A percentile compares a stretch with the other conserved stretches of the same genome.
Conservation (phyloP, 2,888 invertebrate genomes). For the Callyntrura guangdongensis region DNA sequence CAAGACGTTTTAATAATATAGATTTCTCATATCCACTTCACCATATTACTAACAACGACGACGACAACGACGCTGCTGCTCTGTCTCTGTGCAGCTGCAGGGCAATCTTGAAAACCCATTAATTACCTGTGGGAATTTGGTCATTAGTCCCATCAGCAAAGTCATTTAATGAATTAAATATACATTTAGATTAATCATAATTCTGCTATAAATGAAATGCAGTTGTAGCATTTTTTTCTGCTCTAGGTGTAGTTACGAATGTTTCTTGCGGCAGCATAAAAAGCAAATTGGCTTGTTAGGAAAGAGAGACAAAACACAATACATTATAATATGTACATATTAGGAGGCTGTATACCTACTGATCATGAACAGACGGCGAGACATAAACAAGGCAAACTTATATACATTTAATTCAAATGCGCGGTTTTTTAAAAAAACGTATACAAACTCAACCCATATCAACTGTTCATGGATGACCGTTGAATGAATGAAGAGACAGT, state of each 20-base stretch:
- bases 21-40: background rate
- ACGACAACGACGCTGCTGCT: background rate
- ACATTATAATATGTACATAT: too few relatives aligned
- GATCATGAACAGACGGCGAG: slow-evolving; percentile 35
- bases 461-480: background rate
- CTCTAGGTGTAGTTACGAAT: background rate
- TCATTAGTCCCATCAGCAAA: slow-evolving; percentile 47
- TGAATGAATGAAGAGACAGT: slow-evolving; percentile 23
- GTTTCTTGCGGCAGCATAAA: background rate
- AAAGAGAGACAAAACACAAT: slow-evolving; percentile 7
- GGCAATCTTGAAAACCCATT: background rate
- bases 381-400: background rate
- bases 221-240: slow-evolving; percentile 29
- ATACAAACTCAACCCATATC: background rate
- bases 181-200: slow-evolving; percentile 54
- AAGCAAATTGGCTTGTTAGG: slow-evolving; percentile 1
- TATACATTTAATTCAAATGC: background rate
- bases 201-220: background rate
- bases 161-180: slow-evolving; percentile 54
- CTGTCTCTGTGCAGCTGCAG: background rate
- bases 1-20: too few relatives aligned
- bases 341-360: background rate
- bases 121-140: slow-evolving; percentile 46
- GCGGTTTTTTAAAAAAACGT: background rate
- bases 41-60: background rate